Evolutionary conservation across 2,113 vertebrate species (phyloP), one percentile per base, ranked within the genome.

Genomic region (Thryonomys swinderianus): DNA sequence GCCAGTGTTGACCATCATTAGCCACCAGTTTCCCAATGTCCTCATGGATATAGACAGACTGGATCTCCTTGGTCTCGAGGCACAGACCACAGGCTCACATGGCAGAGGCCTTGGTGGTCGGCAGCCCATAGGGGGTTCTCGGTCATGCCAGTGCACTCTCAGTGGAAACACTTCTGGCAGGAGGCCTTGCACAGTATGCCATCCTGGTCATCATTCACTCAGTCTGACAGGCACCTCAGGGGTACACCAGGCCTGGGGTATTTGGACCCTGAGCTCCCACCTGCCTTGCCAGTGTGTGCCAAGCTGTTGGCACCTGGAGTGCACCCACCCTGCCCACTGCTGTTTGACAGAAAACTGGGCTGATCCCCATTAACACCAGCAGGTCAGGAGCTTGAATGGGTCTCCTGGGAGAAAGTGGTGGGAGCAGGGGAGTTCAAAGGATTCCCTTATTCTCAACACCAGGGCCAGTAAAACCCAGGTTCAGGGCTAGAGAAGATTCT

Each of bases 161-260:
- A 99, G 97, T 99, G 99, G 97, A 99, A 99, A 99, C n/a, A n/a
- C 96, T 99, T 99, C 94, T 99, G 99, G 97, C 99, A 99, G 0
- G 99, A 99, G 0, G 99, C 99, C 97, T 99, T 99, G 0, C 99
- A 99, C 10, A 51, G 48, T n/a, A n/a, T n/a, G n/a, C n/a, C n/a
- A n/a, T n/a, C n/a, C n/a, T n/a, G 99, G 0, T 99, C 99, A 0
- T 99, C n/a, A n/a, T 99, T 20, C 99, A 99, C 96, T 99, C 99
- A 0, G 99, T 99, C 95, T 99, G 98, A 81, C 48, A 51, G 32
- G 99, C 99, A 27, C 99, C 99, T 0, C 99, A 99, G 0, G 5
- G 48, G 99, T 99, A 99, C 34, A 99, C 99, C 91, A 99, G 98
- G 42, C 98, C 98, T 0, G 98, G 98, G 0, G 98, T 0, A 98